phyloP scores from a whole-genome alignment of 2,113 vertebrate species.

The Pluvialis apricaria region DNA sequence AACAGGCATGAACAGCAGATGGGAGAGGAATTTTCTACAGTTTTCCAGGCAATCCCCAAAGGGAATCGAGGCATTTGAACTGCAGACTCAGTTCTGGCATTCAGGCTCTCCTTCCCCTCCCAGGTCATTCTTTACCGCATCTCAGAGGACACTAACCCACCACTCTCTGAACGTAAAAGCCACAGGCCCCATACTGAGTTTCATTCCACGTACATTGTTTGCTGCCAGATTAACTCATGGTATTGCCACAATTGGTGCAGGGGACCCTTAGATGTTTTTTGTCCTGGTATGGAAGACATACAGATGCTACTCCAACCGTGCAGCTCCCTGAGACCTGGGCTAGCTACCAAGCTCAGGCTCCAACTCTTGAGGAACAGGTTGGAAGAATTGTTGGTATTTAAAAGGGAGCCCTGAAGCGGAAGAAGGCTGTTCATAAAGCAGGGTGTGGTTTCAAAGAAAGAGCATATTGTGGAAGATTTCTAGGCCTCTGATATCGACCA shows the following conservation, averaged over 20 bases:
- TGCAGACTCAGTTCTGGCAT: not conserved
- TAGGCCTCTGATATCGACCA: not conserved
- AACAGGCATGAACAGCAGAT: not conserved
- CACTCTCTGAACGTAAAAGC: not conserved
- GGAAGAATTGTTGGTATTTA: not conserved
- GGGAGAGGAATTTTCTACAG: not conserved
- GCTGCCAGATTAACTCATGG: not conserved
- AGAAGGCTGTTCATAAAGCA: not conserved
- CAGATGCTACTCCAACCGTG: not conserved
- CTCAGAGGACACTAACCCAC: not conserved
- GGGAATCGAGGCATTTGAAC: not conserved
- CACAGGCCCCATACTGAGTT: not conserved
- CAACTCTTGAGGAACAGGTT: not conserved
- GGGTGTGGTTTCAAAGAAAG: slow-evolving; percentile 17
- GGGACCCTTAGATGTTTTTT: not conserved
- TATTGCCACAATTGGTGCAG: fast-evolving
- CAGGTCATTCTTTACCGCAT: not conserved
- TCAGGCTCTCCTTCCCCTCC: not conserved
- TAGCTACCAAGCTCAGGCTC: not conserved
- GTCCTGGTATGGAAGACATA: not conserved
- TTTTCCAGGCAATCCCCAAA: not conserved
- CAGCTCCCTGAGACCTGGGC: not conserved
- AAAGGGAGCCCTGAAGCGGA: not conserved
- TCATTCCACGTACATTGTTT: not conserved
- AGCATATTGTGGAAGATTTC: not conserved